A percentile compares a stretch with the other conserved stretches of the same genome.
These are phyloP conservation scores for Crypturellus undulatus DNA, from an alignment of 2,113 vertebrate genomes.

Conservation along the genomic window DNA sequence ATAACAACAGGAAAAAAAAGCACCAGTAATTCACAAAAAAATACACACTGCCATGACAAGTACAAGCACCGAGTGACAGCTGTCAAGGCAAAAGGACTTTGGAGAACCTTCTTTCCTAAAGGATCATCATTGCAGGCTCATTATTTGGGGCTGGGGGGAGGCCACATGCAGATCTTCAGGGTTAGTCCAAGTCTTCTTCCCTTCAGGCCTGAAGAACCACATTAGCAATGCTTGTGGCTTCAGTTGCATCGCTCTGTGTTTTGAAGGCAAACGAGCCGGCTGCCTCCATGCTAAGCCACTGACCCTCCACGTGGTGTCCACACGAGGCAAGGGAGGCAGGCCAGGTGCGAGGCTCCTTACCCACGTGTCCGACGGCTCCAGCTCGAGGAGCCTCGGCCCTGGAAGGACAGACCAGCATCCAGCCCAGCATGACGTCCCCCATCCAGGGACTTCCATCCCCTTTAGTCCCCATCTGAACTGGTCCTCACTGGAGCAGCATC, in stretches of 20 bases:
- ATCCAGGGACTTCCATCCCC: background rate
- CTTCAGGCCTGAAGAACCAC: background rate
- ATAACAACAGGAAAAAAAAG: conserved; percentile 58
- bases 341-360: background rate
- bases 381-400: fast-evolving
- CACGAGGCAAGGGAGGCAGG: fast-evolving
- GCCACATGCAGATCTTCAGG: background rate
- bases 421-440: fast-evolving
- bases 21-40: conserved; percentile 77
- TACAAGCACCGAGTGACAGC: conserved; percentile 77
- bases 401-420: background rate
- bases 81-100: conserved; percentile 78
- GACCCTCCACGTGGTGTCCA: fast-evolving
- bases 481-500: too few species aligned
- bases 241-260: background rate
- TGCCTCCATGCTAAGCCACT: background rate
- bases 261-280: background rate
- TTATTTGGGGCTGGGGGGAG: conserved; percentile 7
- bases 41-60: conserved; percentile 58
- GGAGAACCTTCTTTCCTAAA: conserved; percentile 49
- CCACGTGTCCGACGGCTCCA: background rate
- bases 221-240: background rate
- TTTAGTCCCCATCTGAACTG: background rate
- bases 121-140: background rate
- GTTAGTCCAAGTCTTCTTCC: background rate